These are phyloP conservation scores for Coregonus suidteri DNA, from an alignment of 2,797 vertebrate genomes.

Conservation along the genomic window DNA sequence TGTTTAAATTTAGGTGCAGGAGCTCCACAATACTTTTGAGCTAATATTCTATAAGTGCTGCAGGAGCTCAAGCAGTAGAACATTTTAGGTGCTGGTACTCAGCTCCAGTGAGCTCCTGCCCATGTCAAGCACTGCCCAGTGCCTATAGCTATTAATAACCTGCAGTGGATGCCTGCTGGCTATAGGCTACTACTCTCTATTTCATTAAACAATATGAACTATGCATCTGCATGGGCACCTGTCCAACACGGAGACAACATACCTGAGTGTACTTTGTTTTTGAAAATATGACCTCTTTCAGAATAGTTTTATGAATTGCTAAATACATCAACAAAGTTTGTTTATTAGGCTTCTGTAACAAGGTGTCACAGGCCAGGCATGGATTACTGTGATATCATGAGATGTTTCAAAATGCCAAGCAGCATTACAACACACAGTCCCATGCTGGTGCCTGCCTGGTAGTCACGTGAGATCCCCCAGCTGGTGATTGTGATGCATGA, in stretches of 20 bases:
- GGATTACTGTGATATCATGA: not conserved
- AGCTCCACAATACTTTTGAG: too few relatives aligned
- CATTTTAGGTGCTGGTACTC: too few relatives aligned
- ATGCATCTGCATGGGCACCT: not conserved
- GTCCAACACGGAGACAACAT: not conserved
- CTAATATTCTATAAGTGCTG: too few relatives aligned
- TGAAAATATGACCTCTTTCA: not conserved
- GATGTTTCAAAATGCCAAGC: constrained; percentile 12
- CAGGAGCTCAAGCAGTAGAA: too few relatives aligned
- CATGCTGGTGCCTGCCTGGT: constrained; percentile 5
- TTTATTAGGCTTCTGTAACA: not conserved
- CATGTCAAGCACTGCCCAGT: not conserved
- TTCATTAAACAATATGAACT: constrained; percentile 1
- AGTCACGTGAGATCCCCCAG: constrained; percentile 28
- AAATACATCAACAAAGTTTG: not conserved
- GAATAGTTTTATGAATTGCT: too few relatives aligned
- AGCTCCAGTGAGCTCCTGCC: too few relatives aligned
- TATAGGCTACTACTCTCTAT: not conserved
- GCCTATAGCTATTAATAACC: constrained; percentile 12
- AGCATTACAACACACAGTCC: not conserved
- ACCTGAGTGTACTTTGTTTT: not conserved
- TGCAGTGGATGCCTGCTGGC: not conserved
- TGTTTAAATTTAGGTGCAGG: too few relatives aligned
- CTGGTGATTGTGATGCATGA: constrained; percentile 21
- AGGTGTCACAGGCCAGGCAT: not conserved